Base-by-base conservation (phyloP, 2,888 invertebrate genomes). In the Phyllotreta striolata region DNA sequence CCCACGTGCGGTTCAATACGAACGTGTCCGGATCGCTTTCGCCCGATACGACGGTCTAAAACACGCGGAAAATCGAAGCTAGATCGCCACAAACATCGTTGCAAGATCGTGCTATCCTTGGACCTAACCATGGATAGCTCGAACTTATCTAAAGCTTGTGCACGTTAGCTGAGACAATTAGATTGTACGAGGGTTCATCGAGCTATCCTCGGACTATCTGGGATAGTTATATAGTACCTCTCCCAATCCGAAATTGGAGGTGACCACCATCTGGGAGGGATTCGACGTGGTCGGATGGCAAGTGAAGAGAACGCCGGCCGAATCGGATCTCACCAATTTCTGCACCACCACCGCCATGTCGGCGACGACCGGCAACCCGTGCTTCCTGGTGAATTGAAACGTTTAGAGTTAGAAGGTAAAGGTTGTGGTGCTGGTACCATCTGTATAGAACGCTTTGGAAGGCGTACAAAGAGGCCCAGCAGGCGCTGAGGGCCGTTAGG, bases 401-500 rank as follows among this genome's bases (percentile, higher is more conserved):
- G n/a, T n/a, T n/a, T n/a, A n/a, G n/a, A n/a, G n/a, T n/a, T n/a
- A n/a, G n/a, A n/a, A n/a, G n/a, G n/a, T n/a, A n/a, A n/a, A n/a
- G n/a, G 39, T 39, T 9, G 9, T 39, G 6, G 39, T 51, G 51
- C 37, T 3, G 14, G 12, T 70, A 91, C 91, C 89, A 87, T 74
- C 93, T 84, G 77, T 95, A 95, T 70, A 88, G 86, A 0, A 92
- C 88, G 71, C 93, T 92, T 69, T 89, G 89, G 73, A 86, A 88
- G 0, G 90, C 85, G 76, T 88, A 94, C 69, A 92, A 86, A 0
- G 94, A 95, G 0, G 90, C 91, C 95, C 95, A 95, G 78, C 94
- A 95, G 62, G 85, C 84, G 51, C 85, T 82, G 1, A 94, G 82
- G 5, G 87, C 88, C 37, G 81, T 74, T 8, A 88, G 65, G 7